A percentile compares a stretch with the other conserved stretches of the same genome.
Conservation (phyloP, 1,140 invertebrate species). For the Drosophila trapezifrons region DNA sequence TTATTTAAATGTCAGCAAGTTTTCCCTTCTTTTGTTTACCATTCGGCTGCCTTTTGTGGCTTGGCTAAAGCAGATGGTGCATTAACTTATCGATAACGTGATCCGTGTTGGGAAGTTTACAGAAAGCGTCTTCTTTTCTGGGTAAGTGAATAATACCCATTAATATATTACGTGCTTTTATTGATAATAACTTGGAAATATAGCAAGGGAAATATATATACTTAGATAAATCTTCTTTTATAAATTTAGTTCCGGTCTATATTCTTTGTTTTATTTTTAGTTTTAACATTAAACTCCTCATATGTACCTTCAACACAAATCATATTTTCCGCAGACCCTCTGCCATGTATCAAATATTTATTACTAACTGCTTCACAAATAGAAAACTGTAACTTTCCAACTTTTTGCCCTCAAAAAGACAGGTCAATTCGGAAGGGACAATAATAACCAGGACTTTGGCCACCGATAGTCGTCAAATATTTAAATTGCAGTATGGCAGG, state of each 20-base stretch:
- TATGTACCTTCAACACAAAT: not conserved
- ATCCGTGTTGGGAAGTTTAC: slow-evolving; percentile 6
- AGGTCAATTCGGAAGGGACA: not conserved
- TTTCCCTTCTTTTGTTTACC: slow-evolving; percentile 46
- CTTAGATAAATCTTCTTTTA: not conserved
- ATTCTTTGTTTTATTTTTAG: no score
- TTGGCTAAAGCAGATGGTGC: slow-evolving; percentile 26
- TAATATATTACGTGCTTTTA: not conserved
- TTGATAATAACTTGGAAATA: not conserved
- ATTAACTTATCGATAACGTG: slow-evolving; percentile 47
- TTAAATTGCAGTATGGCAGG: slow-evolving; percentile 30
- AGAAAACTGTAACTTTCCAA: not conserved
- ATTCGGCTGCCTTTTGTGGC: slow-evolving; percentile 30
- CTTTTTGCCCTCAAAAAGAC: not conserved
- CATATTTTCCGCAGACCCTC: not conserved
- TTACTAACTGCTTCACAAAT: slow-evolving; percentile 8
- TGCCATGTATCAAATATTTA: slow-evolving; percentile 6
- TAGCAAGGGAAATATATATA: no score
- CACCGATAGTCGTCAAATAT: slow-evolving; percentile 49
- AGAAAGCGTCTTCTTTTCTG: not conserved
- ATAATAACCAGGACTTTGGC: slow-evolving; percentile 18
- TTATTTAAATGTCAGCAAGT: slow-evolving; percentile 80
- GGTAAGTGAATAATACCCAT: slow-evolving; percentile 1
- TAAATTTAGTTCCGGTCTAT: no score
- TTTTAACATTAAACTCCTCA: no score